Percentiles rank a stretch among this genome's conserved stretches.
Evolutionary conservation across 2,888 invertebrate species (phyloP).

Genomic region (Cheilosia vernalis): DNA sequence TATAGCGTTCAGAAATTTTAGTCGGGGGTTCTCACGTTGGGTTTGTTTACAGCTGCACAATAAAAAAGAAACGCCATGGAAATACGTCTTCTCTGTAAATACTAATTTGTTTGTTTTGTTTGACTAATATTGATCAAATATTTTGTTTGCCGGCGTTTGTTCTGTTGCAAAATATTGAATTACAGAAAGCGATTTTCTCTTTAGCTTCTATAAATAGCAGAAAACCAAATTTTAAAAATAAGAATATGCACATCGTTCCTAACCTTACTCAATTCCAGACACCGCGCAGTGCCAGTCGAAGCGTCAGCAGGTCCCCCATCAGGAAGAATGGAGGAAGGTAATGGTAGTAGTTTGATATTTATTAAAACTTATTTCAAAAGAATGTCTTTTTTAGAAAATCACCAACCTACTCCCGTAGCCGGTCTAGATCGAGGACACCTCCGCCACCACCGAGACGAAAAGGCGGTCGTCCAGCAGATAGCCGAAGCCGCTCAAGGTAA

Average conservation of each 20-base stretch:
- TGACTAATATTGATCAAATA: slow-evolving; percentile 50
- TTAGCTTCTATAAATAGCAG: slow-evolving; percentile 25
- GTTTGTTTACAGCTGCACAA: slow-evolving; percentile 56
- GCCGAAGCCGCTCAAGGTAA: slow-evolving; percentile 62
- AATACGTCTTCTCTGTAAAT: neutral
- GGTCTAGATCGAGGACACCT: slow-evolving; percentile 54
- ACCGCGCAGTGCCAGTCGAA: slow-evolving; percentile 67
- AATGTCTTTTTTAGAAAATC: slow-evolving; percentile 49
- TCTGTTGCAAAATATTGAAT: neutral
- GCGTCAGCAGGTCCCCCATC: slow-evolving; percentile 57
- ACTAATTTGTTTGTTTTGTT: slow-evolving; percentile 29
- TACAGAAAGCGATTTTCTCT: neutral
- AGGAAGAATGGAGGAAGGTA: slow-evolving; percentile 62
- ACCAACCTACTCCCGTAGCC: slow-evolving; percentile 61
- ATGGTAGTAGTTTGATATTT: neutral
- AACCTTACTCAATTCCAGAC: slow-evolving; percentile 65
- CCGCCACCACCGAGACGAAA: slow-evolving; percentile 43
- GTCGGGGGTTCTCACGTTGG: neutral
- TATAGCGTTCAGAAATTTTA: neutral
- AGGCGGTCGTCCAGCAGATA: slow-evolving; percentile 27
- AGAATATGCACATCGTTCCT: slow-evolving; percentile 58
- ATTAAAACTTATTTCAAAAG: too few relatives aligned
- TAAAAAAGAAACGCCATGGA: slow-evolving; percentile 41
- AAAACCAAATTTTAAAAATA: slow-evolving; percentile 13
- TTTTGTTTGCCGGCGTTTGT: slow-evolving; percentile 21